Base-by-base conservation (phyloP, 2,113 vertebrate species). In the Poeciliopsis occidentalis region DNA sequence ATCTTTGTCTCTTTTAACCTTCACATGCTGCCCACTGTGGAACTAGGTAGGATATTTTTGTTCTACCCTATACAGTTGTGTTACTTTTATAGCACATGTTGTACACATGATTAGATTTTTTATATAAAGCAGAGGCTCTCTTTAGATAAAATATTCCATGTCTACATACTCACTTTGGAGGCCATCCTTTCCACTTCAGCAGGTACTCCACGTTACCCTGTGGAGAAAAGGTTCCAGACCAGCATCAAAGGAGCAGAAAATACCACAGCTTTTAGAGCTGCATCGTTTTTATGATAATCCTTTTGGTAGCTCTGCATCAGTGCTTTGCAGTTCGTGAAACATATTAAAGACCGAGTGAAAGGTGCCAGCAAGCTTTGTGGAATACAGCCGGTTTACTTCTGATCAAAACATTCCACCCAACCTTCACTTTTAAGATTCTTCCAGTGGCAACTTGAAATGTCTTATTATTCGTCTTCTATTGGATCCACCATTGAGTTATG, bases 161-260 rank as follows among this genome's bases (percentile, higher is more conserved):
- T 27, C 41, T n/a, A 26, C 30, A 80, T 78, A 94, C 97, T 98
- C 96, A 99, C 98, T 99, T 99, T 78, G 97, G 97, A 51, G 98
- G 97, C 98, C 98, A 99, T 91, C 97, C 98, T 94, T 98, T 98
- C 98, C 98, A 99, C 91, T 99, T 99, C 89, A 99, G 93, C 86
- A 99, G 95, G 90, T 99, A 99, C 81, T 99, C 97, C 87, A 99
- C 96, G 92, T 97, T 96, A 63, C 98, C 97, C 98, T 99, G 89
- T 39, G 60, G 76, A 93, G 85, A 93, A 57, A 79, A 80, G 71
- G 22, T 73, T 60, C 63, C 32, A 76, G 39, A 85, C 37, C 37
- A 44, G 41, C 6, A 12, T 76, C n/a, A 81, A 12, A 41, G 10
- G 12, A 19, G 44, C 44, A 47, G 44, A 7, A 44, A 22, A 54